Evolutionary conservation across 2,113 vertebrate genomes (phyloP).

Genomic region (Pollimyrus isidori): DNA sequence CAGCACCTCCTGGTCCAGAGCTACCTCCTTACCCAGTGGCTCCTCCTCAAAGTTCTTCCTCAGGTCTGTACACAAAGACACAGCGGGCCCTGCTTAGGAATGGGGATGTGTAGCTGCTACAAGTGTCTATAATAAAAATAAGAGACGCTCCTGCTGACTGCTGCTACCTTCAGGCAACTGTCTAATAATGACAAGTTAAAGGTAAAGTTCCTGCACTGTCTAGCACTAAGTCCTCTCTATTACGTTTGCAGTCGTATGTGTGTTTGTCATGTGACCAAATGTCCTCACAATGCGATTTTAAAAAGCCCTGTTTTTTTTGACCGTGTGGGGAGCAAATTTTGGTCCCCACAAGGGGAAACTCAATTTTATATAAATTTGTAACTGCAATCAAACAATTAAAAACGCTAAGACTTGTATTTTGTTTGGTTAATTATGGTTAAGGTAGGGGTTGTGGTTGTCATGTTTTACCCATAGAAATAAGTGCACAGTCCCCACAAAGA

Average conservation of each 20-base stretch:
- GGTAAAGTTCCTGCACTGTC: background rate
- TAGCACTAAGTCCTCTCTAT: background rate
- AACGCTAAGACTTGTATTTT: background rate
- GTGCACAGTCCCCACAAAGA: background rate
- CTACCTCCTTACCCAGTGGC: conserved; percentile 83
- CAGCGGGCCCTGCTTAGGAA: background rate
- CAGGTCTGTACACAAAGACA: conserved; percentile 66
- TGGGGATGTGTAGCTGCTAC: background rate
- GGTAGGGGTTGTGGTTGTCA: background rate
- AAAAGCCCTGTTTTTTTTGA: background rate
- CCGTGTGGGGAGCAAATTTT: background rate
- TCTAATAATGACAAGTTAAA: background rate
- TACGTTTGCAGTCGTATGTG: background rate
- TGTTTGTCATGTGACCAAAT: background rate
- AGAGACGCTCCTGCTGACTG: background rate
- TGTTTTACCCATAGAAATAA: background rate
- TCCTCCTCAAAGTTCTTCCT: conserved; percentile 98
- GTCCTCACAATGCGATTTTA: background rate
- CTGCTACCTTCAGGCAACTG: background rate
- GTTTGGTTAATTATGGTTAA: background rate
- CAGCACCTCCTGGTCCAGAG: conserved; percentile 87
- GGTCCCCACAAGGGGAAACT: background rate
- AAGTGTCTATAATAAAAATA: too few relatives aligned
- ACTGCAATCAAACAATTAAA: background rate
- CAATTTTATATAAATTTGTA: background rate